Percentiles rank a stretch among this genome's conserved stretches.
phyloP scores from a whole-genome alignment of 92 coral and sea anemone species.

The Porites lobata region DNA sequence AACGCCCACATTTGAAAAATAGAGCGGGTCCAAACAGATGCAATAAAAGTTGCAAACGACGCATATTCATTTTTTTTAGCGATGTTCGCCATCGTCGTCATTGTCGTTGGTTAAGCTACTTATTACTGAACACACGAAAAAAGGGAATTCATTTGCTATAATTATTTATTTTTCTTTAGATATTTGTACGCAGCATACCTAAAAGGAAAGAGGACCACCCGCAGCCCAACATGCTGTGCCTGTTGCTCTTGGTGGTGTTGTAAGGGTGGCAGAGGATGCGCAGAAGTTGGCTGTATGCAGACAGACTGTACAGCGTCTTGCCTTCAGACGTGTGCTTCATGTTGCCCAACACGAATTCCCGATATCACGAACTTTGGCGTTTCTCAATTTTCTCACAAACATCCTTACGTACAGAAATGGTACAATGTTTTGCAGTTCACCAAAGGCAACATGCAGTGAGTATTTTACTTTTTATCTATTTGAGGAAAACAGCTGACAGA shows the following conservation, averaged over 20 bases:
- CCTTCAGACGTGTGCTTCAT: constrained; percentile 73
- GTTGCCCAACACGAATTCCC: constrained; percentile 69
- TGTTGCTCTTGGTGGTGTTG: constrained; percentile 84
- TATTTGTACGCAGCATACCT: constrained; percentile 61
- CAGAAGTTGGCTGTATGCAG: constrained; percentile 72
- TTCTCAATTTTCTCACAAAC: constrained; percentile 35
- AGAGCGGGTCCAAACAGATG: too few relatives aligned
- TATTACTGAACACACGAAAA: too few relatives aligned
- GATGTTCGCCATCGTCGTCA: too few relatives aligned
- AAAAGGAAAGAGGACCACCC: constrained; percentile 68
- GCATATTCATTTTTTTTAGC: too few relatives aligned
- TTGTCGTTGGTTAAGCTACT: too few relatives aligned
- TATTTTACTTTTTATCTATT: not conserved
- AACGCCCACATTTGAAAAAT: too few relatives aligned
- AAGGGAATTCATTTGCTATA: too few relatives aligned
- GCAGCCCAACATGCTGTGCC: constrained; percentile 61
- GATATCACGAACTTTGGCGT: constrained; percentile 69
- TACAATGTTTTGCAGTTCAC: constrained; percentile 84
- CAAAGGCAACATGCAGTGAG: constrained; percentile 79
- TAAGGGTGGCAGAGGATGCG: constrained; percentile 82
- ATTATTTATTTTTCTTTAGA: constrained; percentile 12
- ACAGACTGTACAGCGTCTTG: constrained; percentile 65
- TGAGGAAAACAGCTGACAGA: too few relatives aligned
- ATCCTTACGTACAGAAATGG: constrained; percentile 79
- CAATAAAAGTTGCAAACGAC: too few relatives aligned